Evolutionary conservation across 2,113 vertebrate species (phyloP).

Genomic region (Megaptera novaeangliae): DNA sequence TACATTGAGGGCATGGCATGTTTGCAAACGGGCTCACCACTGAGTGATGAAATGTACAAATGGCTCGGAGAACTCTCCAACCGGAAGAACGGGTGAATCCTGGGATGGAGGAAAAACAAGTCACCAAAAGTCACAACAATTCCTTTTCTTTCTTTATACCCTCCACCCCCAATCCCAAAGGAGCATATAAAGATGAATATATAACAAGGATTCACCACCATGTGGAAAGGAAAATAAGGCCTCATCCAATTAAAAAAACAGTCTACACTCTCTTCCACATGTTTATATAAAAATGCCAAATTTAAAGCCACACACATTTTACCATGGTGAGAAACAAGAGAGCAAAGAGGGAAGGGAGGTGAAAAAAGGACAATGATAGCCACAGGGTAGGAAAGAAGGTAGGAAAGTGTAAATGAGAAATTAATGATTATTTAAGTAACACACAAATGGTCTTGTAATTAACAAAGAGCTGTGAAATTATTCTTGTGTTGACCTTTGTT

Average conservation of each 20-base stretch:
- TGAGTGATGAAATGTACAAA: constrained; percentile 99
- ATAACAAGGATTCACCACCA: not conserved
- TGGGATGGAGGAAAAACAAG: constrained; percentile 75
- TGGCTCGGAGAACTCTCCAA: constrained; percentile 95
- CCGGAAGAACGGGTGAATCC: constrained; percentile 96
- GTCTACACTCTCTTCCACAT: constrained; percentile 50
- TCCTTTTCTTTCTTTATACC: not conserved
- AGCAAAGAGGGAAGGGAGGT: constrained; percentile 82
- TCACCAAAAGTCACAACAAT: constrained; percentile 64
- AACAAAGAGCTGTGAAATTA: constrained; percentile 88
- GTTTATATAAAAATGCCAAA: constrained; percentile 73
- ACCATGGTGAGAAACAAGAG: constrained; percentile 79
- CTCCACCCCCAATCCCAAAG: not conserved
- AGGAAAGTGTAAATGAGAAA: constrained; percentile 87
- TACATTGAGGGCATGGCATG: constrained; percentile 80
- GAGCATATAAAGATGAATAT: not conserved
- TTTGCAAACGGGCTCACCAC: constrained; percentile 90
- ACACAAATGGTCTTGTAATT: constrained; percentile 89
- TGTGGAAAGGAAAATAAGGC: not conserved
- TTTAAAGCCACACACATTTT: constrained; percentile 80
- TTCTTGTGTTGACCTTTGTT: constrained; percentile 87
- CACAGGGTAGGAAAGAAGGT: constrained; percentile 85
- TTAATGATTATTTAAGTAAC: constrained; percentile 90
- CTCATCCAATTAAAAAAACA: constrained; percentile 42
- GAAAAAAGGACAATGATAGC: constrained; percentile 85